Percentiles rank a stretch among this genome's conserved stretches.
Evolutionary conservation across 2,113 vertebrate genomes (phyloP).

Genomic region (Morone chrysops): DNA sequence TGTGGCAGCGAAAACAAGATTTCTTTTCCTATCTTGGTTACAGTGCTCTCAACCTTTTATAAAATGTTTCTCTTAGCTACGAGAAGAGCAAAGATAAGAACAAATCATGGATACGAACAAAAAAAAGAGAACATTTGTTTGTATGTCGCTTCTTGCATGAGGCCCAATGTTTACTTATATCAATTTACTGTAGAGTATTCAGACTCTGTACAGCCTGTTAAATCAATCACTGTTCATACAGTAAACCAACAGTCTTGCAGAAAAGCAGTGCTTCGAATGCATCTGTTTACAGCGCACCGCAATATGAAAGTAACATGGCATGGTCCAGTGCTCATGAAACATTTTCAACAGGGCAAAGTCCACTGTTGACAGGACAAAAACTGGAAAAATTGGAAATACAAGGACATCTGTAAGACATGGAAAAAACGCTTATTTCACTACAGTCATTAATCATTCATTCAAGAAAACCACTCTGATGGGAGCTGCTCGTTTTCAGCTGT

Average conservation of each 20-base stretch:
- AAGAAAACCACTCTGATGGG: constrained; percentile 1
- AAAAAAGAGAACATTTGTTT: too few relatives aligned
- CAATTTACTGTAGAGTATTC: not conserved
- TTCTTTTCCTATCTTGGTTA: too few relatives aligned
- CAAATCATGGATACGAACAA: too few relatives aligned
- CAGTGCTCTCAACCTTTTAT: too few relatives aligned
- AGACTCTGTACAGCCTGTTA: not conserved
- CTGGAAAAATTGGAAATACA: constrained; percentile 12
- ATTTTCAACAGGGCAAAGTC: not conserved
- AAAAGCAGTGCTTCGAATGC: not conserved
- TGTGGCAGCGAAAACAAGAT: too few relatives aligned
- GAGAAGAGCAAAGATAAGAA: too few relatives aligned
- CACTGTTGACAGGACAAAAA: constrained; percentile 18
- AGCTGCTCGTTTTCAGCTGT: not conserved
- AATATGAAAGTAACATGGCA: not conserved
- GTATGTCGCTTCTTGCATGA: too few relatives aligned
- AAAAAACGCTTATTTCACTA: not conserved
- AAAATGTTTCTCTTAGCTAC: too few relatives aligned
- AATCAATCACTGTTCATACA: not conserved
- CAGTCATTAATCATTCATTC: constrained; percentile 23
- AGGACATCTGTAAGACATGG: not conserved
- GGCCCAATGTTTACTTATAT: not conserved
- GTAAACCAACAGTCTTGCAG: not conserved
- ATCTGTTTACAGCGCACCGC: not conserved
- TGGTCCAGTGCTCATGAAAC: not conserved